Conservation (phyloP, 2,888 invertebrate genomes). For the Drosophila sordidapex region DNA sequence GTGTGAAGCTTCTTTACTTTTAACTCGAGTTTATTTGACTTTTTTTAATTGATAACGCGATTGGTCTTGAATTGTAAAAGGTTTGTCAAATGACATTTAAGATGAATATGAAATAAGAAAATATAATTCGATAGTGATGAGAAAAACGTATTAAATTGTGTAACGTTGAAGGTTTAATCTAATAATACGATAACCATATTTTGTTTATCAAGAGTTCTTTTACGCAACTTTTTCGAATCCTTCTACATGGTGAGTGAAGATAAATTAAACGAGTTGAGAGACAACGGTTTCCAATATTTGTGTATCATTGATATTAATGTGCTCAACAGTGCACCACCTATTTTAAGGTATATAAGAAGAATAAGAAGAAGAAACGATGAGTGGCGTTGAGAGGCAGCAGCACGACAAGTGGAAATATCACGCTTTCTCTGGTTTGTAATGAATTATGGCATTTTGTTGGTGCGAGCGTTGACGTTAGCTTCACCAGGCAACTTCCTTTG, state of each 20-base stretch:
- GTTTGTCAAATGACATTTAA: background rate
- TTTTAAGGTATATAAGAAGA: background rate
- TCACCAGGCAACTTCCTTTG: conserved; percentile 52
- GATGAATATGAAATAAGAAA: background rate
- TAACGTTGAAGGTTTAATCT: background rate
- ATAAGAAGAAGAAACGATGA: conserved; percentile 23
- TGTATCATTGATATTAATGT: background rate
- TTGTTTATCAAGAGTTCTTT: background rate
- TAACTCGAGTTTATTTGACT: background rate
- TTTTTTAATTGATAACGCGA: background rate
- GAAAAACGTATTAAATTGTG: background rate
- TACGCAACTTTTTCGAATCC: background rate
- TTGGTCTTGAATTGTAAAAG: background rate
- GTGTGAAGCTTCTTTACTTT: background rate
- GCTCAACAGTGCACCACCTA: background rate
- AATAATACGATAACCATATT: background rate
- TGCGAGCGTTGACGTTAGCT: conserved; percentile 33
- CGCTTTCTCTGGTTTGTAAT: conserved; percentile 70
- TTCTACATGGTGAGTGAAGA: background rate
- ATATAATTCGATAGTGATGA: background rate
- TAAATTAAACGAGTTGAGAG: background rate
- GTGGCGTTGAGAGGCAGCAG: conserved; percentile 40
- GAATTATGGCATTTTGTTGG: conserved; percentile 78
- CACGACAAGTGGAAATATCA: conserved; percentile 50
- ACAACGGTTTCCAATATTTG: background rate